Conservation (phyloP, 2,113 vertebrate genomes). For the Pimephales promelas region DNA sequence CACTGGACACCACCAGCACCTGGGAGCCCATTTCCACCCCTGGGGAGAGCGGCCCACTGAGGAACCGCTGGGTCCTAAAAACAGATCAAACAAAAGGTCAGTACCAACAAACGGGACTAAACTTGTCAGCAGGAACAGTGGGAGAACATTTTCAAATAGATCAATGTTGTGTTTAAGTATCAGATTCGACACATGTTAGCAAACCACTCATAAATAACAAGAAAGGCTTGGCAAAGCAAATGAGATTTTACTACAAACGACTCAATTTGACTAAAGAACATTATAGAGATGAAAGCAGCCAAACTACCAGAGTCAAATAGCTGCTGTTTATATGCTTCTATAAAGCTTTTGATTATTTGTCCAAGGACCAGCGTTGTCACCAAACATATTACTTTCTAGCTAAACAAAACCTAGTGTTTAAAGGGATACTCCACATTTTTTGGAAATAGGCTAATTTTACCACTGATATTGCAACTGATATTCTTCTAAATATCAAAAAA, state of each 20-base stretch:
- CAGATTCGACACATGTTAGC: constrained; percentile 1
- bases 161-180: constrained; percentile 18
- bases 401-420: neutral
- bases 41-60: constrained; percentile 78
- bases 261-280: constrained; percentile 4
- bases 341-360: no score
- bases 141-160: constrained; percentile 24
- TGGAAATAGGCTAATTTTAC: no score
- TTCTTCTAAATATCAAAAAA: no score
- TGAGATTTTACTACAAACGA: neutral
- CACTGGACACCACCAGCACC: constrained; percentile 89
- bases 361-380: constrained; percentile 10
- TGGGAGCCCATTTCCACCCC: constrained; percentile 76
- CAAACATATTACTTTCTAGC: neutral
- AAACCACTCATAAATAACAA: neutral
- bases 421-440: no score
- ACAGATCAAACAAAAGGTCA: constrained; percentile 21
- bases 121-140: neutral
- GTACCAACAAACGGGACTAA: neutral
- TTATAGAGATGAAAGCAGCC: constrained; percentile 1
- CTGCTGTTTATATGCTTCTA: neutral
- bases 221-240: constrained; percentile 26
- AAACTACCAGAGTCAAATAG: constrained; percentile 24
- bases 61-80: constrained; percentile 86
- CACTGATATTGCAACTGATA: no score